Conservation (phyloP, 2,888 invertebrate species). For the Drosophila acutilabella region DNA sequence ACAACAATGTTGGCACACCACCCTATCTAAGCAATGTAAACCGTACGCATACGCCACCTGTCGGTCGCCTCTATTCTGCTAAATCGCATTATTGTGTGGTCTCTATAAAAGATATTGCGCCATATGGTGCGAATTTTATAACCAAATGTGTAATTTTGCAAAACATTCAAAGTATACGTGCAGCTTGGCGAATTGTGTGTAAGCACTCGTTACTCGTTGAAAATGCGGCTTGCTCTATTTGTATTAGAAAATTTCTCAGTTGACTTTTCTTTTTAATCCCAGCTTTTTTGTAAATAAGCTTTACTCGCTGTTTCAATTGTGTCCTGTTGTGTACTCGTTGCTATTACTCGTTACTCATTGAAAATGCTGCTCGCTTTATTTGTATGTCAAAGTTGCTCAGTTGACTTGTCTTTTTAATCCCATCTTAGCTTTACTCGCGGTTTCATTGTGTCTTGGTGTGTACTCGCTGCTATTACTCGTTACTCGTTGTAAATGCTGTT, state of each 20-base stretch:
- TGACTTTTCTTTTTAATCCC: no score
- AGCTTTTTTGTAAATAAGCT: neutral
- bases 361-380: no score
- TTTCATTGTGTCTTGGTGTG: no score
- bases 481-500: no score
- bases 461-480: neutral
- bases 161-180: conserved; percentile 2
- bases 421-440: neutral
- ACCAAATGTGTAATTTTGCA: conserved; percentile 13
- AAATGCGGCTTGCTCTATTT: no score
- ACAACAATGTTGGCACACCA: conserved; percentile 37
- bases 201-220: conserved; percentile 6
- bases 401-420: no score
- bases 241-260: neutral
- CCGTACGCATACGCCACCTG: conserved; percentile 42
- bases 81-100: conserved; percentile 9
- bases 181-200: neutral
- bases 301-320: neutral
- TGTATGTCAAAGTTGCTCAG: neutral
- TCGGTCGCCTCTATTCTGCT: conserved; percentile 8
- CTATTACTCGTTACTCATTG: neutral
- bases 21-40: conserved; percentile 12
- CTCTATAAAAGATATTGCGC: conserved; percentile 10
- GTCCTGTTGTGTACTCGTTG: neutral
- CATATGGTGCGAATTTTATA: conserved; percentile 16